Evolutionary conservation across 1,140 invertebrate genomes (phyloP), one percentile per base, ranked within the genome.

Genomic region (Aradophagus sp.): DNA sequence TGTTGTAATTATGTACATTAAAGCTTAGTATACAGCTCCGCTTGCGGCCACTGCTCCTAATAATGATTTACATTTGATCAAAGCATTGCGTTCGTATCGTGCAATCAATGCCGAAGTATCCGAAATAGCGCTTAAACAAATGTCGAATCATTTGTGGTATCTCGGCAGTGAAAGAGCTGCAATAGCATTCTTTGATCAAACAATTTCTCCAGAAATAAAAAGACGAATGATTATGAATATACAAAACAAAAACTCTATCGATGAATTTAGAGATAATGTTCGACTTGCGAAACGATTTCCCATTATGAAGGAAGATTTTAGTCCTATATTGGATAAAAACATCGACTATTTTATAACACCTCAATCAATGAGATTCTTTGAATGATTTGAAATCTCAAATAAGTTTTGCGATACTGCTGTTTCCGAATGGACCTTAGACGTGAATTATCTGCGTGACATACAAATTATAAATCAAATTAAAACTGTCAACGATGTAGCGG

Each of bases 1-100:
- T n/a, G 15, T 45, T 31, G 26, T 45, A 31, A 45, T 5, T 17
- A 20, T 61, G 29, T 47, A 20, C 14, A 19, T 47, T 45, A 35
- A 65, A 73, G 41, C 67, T 16, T 78, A 71, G 74, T 76, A 76
- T 48, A 39, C 38, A 23, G 53, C 67, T 42, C 27, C 72, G 8
- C 12, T 39, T 20, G 15, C 36, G 7, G 17, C 17, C 6, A 39
- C 15, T n/a, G 36, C 36, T 39, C 36, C 36, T 19, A 39, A 39
- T 39, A 39, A 31, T 31, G 29, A 31, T 31, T 31, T 31, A 11
- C 5, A 31, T 10, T 31, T 31, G 5, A 6, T 31, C 29, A 31
- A 31, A 31, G 29, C 5, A 31, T 31, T 31, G n/a, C 5, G n/a
- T 11, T 31, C 6, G 3, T 31, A 31, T 31, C 5, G n/a, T 10